Base-by-base conservation (phyloP, 2,797 vertebrate species). In the Halcyon leucocephala region DNA sequence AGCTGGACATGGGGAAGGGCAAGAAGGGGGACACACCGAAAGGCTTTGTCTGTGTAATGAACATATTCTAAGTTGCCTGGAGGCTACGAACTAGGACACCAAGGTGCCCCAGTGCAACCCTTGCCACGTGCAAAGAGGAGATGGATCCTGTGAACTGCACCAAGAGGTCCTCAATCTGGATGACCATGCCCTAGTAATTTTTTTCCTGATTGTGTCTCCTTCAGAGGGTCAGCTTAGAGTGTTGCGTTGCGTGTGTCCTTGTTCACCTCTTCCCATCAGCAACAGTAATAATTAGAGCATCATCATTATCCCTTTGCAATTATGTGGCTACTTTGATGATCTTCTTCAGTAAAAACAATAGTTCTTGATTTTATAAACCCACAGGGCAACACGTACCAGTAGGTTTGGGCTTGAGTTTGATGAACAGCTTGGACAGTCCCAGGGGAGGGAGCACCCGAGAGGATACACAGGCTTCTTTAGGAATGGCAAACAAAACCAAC, bases 231-330 rank as follows among this genome's bases (percentile, higher is more conserved):
- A 61, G n/a, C 76, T 95, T 89, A 88, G 84, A 91, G 77, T 89
- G 91, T 64, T 17, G 41, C 31, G 3, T 69, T 67, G 28, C 60
- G 60, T 94, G 93, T 5, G 35, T 95, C 65, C 51, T 74, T 70
- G 14, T 79, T 73, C 77, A 64, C 87, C 65, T 31, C 48, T 95
- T 93, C 71, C 37, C 28, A 6, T 90, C 89, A 94, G 35, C 61
- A 89, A 58, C 89, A 96, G 74, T 83, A 94, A 89, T 94, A 94
- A 95, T 97, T 95, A 94, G 37, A 90, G 84, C 84, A 66, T 46
- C 35, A 7, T 92, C 90, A 93, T 97, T 95, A 92, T 89, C 83
- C 65, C 49, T 55, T 87, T 82, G 88, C 81, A 95, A 39, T 96
- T 96, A 90, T 82, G 86, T 95, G 90, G 31, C 60, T 94, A 37